Evolutionary conservation across 2,797 vertebrate species (phyloP).

Genomic region (Enteromius unitaeniatus): DNA sequence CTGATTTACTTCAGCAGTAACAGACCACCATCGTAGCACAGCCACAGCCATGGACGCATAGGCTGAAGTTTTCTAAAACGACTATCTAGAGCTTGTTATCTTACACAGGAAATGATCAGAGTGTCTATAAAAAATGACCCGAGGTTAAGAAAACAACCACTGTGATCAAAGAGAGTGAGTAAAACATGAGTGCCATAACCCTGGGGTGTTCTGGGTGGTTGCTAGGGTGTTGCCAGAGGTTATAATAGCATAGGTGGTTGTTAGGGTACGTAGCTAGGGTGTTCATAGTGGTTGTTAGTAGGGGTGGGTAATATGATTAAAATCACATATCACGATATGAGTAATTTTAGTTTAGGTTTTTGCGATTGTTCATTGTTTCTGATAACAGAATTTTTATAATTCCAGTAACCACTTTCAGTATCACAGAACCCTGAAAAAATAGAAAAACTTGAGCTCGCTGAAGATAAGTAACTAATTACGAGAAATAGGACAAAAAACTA

Average conservation of each 20-base stretch:
- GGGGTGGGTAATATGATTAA: no score
- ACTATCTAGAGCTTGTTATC: not conserved
- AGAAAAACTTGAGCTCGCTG: no score
- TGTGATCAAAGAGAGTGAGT: slow-evolving; percentile 1
- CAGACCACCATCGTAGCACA: slow-evolving; percentile 22
- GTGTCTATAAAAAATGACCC: not conserved
- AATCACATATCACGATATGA: not conserved
- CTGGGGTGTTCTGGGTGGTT: not conserved
- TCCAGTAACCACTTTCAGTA: no score
- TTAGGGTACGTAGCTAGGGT: not conserved
- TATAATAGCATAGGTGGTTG: not conserved
- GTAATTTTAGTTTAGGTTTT: not conserved
- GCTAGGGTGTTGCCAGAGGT: not conserved
- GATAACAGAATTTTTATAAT: no score
- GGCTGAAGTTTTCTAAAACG: slow-evolving; percentile 2
- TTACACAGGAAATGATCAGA: not conserved
- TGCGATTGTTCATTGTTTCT: no score
- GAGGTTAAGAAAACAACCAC: not conserved
- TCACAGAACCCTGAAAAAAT: no score
- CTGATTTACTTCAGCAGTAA: slow-evolving; percentile 38
- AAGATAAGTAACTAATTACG: no score
- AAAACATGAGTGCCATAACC: not conserved
- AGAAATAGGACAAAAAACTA: no score
- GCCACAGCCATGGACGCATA: not conserved
- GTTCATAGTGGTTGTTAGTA: not conserved